Evolutionary conservation across 2,888 invertebrate species (phyloP).

Genomic region (Neria commutata): DNA sequence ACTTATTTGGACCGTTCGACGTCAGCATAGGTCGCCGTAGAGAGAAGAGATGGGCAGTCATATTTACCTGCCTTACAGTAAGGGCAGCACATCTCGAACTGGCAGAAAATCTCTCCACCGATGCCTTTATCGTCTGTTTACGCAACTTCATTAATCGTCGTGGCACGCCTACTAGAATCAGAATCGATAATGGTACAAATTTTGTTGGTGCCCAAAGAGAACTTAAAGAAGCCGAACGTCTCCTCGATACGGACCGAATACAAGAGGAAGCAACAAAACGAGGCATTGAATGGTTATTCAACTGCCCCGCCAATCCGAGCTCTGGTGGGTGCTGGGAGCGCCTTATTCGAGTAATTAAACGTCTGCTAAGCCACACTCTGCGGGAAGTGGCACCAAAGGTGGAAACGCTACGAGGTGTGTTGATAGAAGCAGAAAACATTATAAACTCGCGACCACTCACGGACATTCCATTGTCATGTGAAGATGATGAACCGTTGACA

Average conservation of each 20-base stretch:
- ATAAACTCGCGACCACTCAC: slow-evolving; percentile 28
- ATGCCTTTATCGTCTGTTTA: slow-evolving; percentile 28
- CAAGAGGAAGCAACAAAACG: not conserved
- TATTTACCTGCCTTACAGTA: slow-evolving; percentile 20
- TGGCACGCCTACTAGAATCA: slow-evolving; percentile 25
- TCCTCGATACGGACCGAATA: slow-evolving; percentile 10
- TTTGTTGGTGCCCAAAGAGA: slow-evolving; percentile 21
- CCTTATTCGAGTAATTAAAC: slow-evolving; percentile 21
- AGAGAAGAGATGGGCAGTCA: slow-evolving; percentile 24
- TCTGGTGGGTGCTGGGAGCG: slow-evolving; percentile 38
- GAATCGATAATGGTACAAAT: slow-evolving; percentile 30
- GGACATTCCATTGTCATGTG: slow-evolving; percentile 19
- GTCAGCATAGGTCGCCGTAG: slow-evolving; percentile 16
- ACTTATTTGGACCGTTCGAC: no score
- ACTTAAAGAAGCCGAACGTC: not conserved
- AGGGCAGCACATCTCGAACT: slow-evolving; percentile 28
- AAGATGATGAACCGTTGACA: slow-evolving; percentile 25
- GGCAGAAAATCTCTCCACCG: slow-evolving; percentile 25
- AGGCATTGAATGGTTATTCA: slow-evolving; percentile 25
- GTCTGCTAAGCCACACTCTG: slow-evolving; percentile 15
- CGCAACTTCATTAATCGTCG: slow-evolving; percentile 30
- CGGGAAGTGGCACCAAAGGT: slow-evolving; percentile 18
- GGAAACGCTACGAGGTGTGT: slow-evolving; percentile 25
- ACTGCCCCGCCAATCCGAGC: slow-evolving; percentile 20
- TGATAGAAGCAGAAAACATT: slow-evolving; percentile 28